Conservation (phyloP, 2,797 vertebrate species). For the Myiotriccus ornatus region DNA sequence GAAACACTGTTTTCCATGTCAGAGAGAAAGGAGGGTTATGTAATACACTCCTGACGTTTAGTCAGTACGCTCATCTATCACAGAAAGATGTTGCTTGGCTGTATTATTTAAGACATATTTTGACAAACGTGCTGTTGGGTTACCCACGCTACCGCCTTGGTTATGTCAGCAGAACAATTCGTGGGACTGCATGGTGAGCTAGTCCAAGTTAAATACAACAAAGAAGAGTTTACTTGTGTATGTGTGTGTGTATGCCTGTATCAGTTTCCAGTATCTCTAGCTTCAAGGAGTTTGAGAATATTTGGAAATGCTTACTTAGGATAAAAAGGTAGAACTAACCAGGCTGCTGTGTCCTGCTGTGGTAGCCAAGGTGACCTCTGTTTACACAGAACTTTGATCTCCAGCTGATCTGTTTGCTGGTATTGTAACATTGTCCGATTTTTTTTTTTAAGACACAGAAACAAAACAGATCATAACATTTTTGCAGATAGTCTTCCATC, state of each 20-base stretch:
- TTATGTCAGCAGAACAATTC: neutral
- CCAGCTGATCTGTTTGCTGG: neutral
- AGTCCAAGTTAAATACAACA: neutral
- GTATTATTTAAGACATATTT: neutral
- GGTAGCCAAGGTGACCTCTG: neutral
- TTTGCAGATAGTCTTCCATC: neutral
- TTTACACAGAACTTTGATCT: neutral
- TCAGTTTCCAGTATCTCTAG: neutral
- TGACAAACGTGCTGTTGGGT: neutral
- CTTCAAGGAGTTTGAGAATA: neutral
- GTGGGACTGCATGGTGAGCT: neutral
- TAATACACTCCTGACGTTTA: conserved; percentile 23
- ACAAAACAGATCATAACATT: neutral
- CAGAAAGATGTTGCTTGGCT: neutral
- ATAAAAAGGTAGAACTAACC: neutral
- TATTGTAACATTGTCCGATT: neutral
- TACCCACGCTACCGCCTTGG: conserved; percentile 6
- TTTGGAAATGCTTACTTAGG: neutral
- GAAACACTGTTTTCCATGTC: neutral
- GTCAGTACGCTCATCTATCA: neutral
- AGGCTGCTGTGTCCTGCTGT: neutral
- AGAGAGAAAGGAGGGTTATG: neutral
- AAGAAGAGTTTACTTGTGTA: neutral
- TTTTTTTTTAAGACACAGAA: neutral
- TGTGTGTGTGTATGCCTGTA: neutral